Percentiles rank a stretch among this genome's conserved stretches.
phyloP scores from a whole-genome alignment of 2,888 invertebrate species.

The Hypercompe scribonia region DNA sequence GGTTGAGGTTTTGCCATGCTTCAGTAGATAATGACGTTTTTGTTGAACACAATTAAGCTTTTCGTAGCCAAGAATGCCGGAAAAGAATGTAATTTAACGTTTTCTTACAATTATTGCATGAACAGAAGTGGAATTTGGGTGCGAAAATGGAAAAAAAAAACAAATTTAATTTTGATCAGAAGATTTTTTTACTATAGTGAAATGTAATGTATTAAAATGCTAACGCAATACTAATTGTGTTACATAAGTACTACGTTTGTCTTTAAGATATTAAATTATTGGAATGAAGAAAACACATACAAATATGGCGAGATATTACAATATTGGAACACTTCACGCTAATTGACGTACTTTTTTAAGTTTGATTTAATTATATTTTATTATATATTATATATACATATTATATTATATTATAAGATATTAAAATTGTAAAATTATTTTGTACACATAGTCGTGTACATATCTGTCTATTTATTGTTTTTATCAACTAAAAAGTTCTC shows the following conservation, averaged over 20 bases:
- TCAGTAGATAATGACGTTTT: slow-evolving; percentile 41
- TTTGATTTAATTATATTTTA: too few relatives aligned
- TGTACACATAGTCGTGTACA: too few relatives aligned
- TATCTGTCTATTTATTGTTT: not conserved
- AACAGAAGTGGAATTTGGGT: not conserved
- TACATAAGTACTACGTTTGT: not conserved
- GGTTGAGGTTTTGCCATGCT: slow-evolving; percentile 51
- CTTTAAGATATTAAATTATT: not conserved
- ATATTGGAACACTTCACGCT: too few relatives aligned
- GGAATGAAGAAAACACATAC: too few relatives aligned
- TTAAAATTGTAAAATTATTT: too few relatives aligned
- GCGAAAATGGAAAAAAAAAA: not conserved
- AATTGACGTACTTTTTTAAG: too few relatives aligned
- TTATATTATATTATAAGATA: too few relatives aligned
- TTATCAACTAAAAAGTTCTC: not conserved
- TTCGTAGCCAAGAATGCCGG: slow-evolving; percentile 13
- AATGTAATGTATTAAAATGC: too few relatives aligned
- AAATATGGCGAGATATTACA: not conserved
- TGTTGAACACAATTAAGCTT: slow-evolving; percentile 17
- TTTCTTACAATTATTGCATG: slow-evolving; percentile 4
- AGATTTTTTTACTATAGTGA: too few relatives aligned
- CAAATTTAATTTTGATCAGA: not conserved
- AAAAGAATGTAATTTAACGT: slow-evolving; percentile 15
- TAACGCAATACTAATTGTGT: too few relatives aligned
- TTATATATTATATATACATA: too few relatives aligned